A percentile compares a stretch with the other conserved stretches of the same genome.
Conservation (phyloP, 1,140 invertebrate genomes). For the Bicyclus anynana region DNA sequence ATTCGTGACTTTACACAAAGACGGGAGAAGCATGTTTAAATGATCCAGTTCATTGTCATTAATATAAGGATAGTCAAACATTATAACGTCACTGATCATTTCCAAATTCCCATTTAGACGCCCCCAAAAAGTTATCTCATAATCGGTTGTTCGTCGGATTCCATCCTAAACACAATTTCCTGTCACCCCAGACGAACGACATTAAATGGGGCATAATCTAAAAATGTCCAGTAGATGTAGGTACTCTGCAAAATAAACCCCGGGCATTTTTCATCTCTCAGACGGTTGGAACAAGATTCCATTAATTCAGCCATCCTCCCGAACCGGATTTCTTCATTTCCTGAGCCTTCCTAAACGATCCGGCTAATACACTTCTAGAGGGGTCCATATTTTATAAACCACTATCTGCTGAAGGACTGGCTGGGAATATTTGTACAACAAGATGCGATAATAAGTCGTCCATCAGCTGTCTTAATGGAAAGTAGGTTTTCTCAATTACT, state of each 20-base stretch:
- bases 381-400: constrained; percentile 13
- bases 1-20: no score
- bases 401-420: constrained; percentile 11
- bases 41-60: no score
- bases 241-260: background rate
- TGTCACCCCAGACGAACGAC: background rate
- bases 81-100: no score
- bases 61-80: no score
- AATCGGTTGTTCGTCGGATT: background rate
- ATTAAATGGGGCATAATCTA: background rate
- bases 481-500: no score
- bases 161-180: constrained; percentile 1
- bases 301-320: constrained; percentile 42
- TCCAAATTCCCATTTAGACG: background rate
- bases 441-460: no score
- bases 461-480: no score
- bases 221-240: background rate
- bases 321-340: constrained; percentile 61
- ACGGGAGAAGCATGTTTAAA: no score
- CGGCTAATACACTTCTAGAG: constrained; percentile 29
- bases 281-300: constrained; percentile 42
- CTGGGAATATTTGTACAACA: no score
- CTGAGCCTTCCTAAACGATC: constrained; percentile 29
- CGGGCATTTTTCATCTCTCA: constrained; percentile 38
- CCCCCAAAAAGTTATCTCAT: background rate